Base-by-base conservation (phyloP, 2,888 invertebrate genomes). In the Chrysolina americana region DNA sequence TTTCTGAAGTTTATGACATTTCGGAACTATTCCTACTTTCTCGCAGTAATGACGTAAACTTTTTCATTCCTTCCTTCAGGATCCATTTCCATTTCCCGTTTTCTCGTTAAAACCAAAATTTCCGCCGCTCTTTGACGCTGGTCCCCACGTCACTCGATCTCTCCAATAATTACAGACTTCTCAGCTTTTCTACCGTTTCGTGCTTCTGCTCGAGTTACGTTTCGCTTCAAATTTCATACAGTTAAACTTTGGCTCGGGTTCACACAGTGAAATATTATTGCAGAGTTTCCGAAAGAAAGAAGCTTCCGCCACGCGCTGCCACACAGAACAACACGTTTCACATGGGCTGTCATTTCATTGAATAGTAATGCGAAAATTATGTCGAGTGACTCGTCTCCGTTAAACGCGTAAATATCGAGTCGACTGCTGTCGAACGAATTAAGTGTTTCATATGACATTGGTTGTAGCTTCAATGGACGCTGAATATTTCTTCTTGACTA, bases 151-250 rank as follows among this genome's bases (percentile, higher is more conserved):
- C 59, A 8, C n/a, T 3, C 36, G 36, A n/a, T 0, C 6, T 28
- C 59, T 10, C 15, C 59, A 59, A 59, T 59, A 59, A 59, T 53
- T 53, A 53, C 59, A 59, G 28, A 23, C 36, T 59, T n/a, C 36
- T 59, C 28, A n/a, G 59, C 36, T 59, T 36, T 36, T 15, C 13
- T 23, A 8, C n/a, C 28, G n/a, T 28, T 59, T 3, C 28, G n/a
- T 28, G 59, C n/a, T 59, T 59, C 10, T 59, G 23, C 59, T 59
- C 59, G n/a, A 59, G 36, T 59, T 59, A 59, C 59, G 21, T 28
- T 59, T 59, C 36, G 59, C 36, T n/a, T 28, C n/a, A 10, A 59
- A 59, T 59, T 36, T n/a, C 28, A 28, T 36, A 36, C 59, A n/a
- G 36, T 53, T 21, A 5, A 56, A 56, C 11, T 56, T 23, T 23